Percentiles rank a stretch among this genome's conserved stretches.
Evolutionary conservation across 2,888 invertebrate genomes (phyloP).

Genomic region (Hirtodrosophila alboralis): DNA sequence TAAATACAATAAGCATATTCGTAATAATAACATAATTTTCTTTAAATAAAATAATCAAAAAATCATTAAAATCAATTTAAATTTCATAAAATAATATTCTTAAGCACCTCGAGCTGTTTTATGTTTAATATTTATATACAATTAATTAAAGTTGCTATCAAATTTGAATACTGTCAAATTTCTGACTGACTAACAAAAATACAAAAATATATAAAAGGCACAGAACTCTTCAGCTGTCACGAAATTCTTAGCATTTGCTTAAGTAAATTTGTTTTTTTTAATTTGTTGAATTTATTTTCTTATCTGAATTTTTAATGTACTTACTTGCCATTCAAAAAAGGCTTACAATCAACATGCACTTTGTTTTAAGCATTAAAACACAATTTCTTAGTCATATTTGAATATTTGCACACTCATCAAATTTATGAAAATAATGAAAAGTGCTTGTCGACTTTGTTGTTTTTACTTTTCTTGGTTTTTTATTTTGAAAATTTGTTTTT

Average conservation of each 20-base stretch:
- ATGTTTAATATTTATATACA: neutral
- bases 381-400: slow-evolving; percentile 39
- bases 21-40: no score
- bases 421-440: slow-evolving; percentile 36
- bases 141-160: no score
- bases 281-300: slow-evolving; percentile 7
- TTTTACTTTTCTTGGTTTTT: no score
- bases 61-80: no score
- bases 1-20: no score
- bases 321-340: slow-evolving; percentile 45
- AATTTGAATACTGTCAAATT: no score
- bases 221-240: slow-evolving; percentile 2
- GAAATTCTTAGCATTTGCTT: slow-evolving; percentile 8
- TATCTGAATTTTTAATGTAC: slow-evolving; percentile 28
- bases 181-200: neutral
- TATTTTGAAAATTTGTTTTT: no score
- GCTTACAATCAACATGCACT: slow-evolving; percentile 44
- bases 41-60: no score
- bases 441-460: slow-evolving; percentile 32
- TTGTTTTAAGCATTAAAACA: slow-evolving; percentile 23
- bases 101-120: neutral
- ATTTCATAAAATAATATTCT: neutral
- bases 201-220: neutral
- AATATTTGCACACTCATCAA: slow-evolving; percentile 41
- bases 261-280: slow-evolving; percentile 14